phyloP scores from a whole-genome alignment of 2,888 invertebrate genomes.

The Xylocampa areola region DNA sequence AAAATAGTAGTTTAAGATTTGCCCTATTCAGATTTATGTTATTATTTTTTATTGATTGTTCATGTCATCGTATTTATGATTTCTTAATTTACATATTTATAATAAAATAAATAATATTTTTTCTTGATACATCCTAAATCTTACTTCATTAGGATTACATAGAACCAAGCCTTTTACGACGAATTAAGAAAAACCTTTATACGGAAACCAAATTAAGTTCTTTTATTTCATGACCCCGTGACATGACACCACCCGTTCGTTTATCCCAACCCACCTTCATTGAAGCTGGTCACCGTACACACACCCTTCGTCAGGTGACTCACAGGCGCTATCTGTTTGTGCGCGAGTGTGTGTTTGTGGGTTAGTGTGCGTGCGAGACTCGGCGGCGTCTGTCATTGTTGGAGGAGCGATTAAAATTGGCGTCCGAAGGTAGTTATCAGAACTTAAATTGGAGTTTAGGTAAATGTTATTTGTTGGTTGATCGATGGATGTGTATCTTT shows the following conservation, averaged over 20 bases:
- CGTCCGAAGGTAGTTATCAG: slow-evolving; percentile 22
- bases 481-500: slow-evolving; percentile 6
- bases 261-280: slow-evolving; percentile 55
- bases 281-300: slow-evolving; percentile 67
- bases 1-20: no score
- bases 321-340: slow-evolving; percentile 76
- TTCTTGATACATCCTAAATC: no score
- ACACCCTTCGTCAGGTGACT: slow-evolving; percentile 86
- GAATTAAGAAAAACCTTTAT: no score
- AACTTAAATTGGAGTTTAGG: slow-evolving; percentile 20
- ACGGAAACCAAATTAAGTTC: neutral
- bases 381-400: slow-evolving; percentile 72
- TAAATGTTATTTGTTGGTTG: slow-evolving; percentile 27
- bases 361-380: slow-evolving; percentile 81
- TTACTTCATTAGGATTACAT: no score
- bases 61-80: no score
- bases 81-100: no score
- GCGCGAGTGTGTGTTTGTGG: slow-evolving; percentile 65
- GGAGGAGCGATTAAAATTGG: slow-evolving; percentile 62
- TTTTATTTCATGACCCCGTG: no score
- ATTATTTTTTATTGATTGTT: no score
- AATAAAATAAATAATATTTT: no score
- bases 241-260: slow-evolving; percentile 6
- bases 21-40: no score
- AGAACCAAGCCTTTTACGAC: no score